Evolutionary conservation across 2,888 invertebrate species (phyloP), one percentile per base, ranked within the genome.

Genomic region (Ophion slaviceki): DNA sequence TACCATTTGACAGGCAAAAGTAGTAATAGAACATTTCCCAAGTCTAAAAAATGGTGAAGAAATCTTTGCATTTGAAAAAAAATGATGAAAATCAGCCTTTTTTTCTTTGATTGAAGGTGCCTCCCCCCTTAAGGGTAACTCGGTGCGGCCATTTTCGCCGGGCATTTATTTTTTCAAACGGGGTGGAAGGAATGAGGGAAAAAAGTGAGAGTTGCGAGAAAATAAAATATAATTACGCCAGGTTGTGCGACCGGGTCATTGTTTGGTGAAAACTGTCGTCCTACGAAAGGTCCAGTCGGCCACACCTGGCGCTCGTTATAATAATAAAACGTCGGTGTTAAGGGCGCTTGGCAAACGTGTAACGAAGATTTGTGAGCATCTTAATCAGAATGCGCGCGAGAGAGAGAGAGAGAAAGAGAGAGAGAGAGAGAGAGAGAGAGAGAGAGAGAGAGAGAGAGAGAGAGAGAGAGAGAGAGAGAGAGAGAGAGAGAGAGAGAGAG

Each of bases 341-440:
- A 89, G 61, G 20, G 11, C 82, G 87, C 83, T 86, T 74, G 67
- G 80, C 53, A 72, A 77, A 78, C 84, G 80, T 82, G 85, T 88
- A 90, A 90, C 88, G 88, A 90, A 89, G 89, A 90, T 89, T 89
- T 89, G 89, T 88, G 88, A 88, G 84, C 87, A 83, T 86, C 89
- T 90, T 89, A 89, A 89, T 88, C 88, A 86, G 82, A 78, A 32
- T 70, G 64, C 68, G 40, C 36, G 72, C 59, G 68, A 72, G 74
- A 77, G 53, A 53, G 24, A 24, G 24, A 77, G 53, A 53, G 72
- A 67, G 68, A 72, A 68, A 77, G 53, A 53, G 72, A 67, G 68
- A 72, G 74, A 77, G 53, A 17, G 67, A 61, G 78, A 84, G n/a
- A 77, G 53, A 53, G 72, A 67, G 68, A 72, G 74, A 77, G 53